Conservation (phyloP, 2,888 invertebrate genomes). For the Drosophila meridiana region DNA sequence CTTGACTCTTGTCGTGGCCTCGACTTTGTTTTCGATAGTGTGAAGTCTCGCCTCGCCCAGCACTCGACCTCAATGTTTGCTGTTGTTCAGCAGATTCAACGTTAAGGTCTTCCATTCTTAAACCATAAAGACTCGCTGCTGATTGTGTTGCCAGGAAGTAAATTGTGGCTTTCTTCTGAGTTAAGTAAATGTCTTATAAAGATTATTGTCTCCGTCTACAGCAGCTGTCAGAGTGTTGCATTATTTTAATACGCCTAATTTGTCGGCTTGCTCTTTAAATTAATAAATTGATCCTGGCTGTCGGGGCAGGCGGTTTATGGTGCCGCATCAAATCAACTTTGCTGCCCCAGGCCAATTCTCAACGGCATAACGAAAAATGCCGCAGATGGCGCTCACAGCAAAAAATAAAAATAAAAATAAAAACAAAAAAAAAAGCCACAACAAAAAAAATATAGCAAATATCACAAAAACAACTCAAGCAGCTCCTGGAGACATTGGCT, state of each 20-base stretch:
- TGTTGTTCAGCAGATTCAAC: neutral
- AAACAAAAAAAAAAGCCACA: neutral
- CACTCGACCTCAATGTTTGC: neutral
- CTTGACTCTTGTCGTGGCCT: neutral
- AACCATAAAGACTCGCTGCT: neutral
- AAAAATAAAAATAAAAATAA: neutral
- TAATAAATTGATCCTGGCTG: conserved; percentile 35
- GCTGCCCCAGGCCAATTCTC: conserved; percentile 55
- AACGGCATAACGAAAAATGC: conserved; percentile 35
- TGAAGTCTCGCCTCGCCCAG: neutral
- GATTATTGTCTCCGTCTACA: neutral
- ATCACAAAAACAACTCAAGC: neutral
- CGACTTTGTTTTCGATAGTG: neutral
- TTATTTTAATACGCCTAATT: neutral
- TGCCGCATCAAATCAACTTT: conserved; percentile 59
- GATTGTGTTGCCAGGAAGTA: neutral
- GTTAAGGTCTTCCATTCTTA: neutral
- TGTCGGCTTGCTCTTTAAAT: conserved; percentile 12
- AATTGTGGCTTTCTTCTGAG: neutral
- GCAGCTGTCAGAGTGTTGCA: neutral
- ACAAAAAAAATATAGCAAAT: neutral
- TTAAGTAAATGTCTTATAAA: neutral
- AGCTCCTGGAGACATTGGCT: conserved; percentile 20
- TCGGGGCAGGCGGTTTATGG: neutral
- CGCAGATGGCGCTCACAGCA: conserved; percentile 55